Conservation (phyloP, 2,888 invertebrate species). For the Xylota sylvarum region DNA sequence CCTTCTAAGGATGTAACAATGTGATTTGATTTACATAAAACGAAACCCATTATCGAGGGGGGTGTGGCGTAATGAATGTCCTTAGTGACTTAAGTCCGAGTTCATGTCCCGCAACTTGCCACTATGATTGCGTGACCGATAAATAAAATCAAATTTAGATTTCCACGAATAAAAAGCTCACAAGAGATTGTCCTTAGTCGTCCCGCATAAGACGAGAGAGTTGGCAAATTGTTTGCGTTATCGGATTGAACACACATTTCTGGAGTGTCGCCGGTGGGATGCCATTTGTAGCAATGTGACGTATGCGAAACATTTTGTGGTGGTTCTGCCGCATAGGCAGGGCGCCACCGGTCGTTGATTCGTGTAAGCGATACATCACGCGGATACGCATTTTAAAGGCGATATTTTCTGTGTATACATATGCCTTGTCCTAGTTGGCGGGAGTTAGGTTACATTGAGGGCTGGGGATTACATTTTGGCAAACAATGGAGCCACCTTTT, state of each 20-base stretch:
- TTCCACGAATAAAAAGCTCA: slow-evolving; percentile 56
- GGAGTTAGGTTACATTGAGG: neutral
- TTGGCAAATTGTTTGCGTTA: slow-evolving; percentile 69
- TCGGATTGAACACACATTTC: slow-evolving; percentile 39
- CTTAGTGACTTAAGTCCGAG: slow-evolving; percentile 22
- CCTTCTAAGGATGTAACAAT: slow-evolving; percentile 29
- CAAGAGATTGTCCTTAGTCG: slow-evolving; percentile 21
- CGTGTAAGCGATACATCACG: slow-evolving; percentile 44
- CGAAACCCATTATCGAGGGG: slow-evolving; percentile 19
- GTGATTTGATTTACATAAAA: slow-evolving; percentile 66
- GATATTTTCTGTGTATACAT: slow-evolving; percentile 3
- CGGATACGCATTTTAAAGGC: slow-evolving; percentile 27
- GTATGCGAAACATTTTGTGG: slow-evolving; percentile 46
- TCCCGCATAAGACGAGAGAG: slow-evolving; percentile 13
- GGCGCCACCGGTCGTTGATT: slow-evolving; percentile 30
- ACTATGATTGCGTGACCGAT: slow-evolving; percentile 72
- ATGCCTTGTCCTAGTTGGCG: neutral
- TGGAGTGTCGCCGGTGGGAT: slow-evolving; percentile 3
- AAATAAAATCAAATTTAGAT: slow-evolving; percentile 75
- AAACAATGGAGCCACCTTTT: slow-evolving; percentile 23
- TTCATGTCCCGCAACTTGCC: slow-evolving; percentile 43
- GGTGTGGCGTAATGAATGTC: slow-evolving; percentile 42
- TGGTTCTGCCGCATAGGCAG: slow-evolving; percentile 27
- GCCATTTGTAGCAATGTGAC: slow-evolving; percentile 47
- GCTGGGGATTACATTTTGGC: slow-evolving; percentile 4